Conservation (phyloP, 30 jellyfish, hydroid and myxozoan genomes). For the Aurelia sp. region DNA sequence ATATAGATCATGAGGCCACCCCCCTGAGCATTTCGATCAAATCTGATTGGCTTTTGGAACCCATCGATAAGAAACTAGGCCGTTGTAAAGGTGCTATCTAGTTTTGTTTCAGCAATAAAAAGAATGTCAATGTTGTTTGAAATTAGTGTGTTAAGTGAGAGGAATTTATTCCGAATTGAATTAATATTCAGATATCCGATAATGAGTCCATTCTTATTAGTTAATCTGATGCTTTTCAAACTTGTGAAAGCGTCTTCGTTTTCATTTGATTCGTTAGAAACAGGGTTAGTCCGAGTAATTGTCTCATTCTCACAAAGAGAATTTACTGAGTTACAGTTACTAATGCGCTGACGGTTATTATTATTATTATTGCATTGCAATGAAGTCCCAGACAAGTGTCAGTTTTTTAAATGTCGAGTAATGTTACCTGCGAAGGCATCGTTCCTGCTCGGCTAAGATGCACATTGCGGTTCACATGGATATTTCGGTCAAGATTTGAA, state of each 20-base stretch:
- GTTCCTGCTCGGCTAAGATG: constrained; percentile 28
- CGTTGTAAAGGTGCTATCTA: constrained; percentile 22
- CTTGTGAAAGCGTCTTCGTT: constrained; percentile 21
- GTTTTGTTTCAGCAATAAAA: constrained; percentile 17
- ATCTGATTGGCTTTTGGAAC: not conserved
- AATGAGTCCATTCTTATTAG: constrained; percentile 12
- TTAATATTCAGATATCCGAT: constrained; percentile 25
- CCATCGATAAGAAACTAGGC: constrained; percentile 6
- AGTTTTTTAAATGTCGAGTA: constrained; percentile 5
- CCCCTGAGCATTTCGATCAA: constrained; percentile 22
- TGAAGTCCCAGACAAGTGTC: constrained; percentile 7
- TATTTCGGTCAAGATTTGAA: constrained; percentile 11
- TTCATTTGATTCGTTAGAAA: not conserved
- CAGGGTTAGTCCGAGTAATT: no score
- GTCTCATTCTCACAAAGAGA: no score
- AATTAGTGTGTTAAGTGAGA: not conserved
- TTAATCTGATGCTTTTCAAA: constrained; percentile 14
- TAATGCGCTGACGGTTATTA: not conserved
- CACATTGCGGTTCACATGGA: constrained; percentile 23
- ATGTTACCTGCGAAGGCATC: constrained; percentile 37
- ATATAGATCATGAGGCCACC: constrained; percentile 30
- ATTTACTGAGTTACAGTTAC: no score
- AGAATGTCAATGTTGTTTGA: constrained; percentile 21
- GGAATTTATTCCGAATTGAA: constrained; percentile 19
- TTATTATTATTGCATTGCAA: constrained; percentile 27